A percentile compares a stretch with the other conserved stretches of the same genome.
Evolutionary conservation across 2,888 invertebrate genomes (phyloP).

Genomic region (Minunthozetes semirufus): DNA sequence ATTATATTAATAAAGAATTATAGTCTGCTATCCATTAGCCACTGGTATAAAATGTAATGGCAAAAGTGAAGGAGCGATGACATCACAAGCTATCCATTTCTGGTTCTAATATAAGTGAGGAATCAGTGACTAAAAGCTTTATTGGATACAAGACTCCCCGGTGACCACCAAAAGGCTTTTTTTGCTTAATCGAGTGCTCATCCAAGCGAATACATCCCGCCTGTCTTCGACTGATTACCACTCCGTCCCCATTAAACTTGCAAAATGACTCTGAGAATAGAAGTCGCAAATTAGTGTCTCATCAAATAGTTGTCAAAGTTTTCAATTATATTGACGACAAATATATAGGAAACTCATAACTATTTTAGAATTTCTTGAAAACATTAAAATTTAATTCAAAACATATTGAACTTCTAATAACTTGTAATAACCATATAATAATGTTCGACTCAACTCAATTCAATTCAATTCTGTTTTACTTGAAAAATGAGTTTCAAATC

Average conservation of each 20-base stretch:
- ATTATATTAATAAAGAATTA: background rate
- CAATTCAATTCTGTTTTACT: too few relatives aligned
- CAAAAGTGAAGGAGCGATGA: background rate
- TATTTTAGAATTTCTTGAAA: too few relatives aligned
- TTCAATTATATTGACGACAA: too few relatives aligned
- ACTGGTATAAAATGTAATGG: background rate
- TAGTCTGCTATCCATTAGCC: background rate
- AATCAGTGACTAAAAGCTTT: conserved; percentile 23
- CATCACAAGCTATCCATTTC: background rate
- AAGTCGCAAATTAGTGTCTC: too few relatives aligned
- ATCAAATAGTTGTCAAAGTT: too few relatives aligned
- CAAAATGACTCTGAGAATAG: too few relatives aligned
- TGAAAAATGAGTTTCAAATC: too few relatives aligned
- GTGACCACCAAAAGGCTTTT: background rate
- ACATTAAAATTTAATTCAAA: too few relatives aligned
- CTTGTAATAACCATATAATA: too few relatives aligned
- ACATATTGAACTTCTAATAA: too few relatives aligned
- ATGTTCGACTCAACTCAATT: too few relatives aligned
- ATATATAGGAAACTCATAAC: too few relatives aligned
- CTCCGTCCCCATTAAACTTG: background rate
- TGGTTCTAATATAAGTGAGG: background rate
- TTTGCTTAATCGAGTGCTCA: conserved; percentile 21
- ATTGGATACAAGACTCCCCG: background rate
- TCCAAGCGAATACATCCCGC: background rate
- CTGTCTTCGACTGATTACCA: conserved; percentile 6